phyloP scores from a whole-genome alignment of 92 coral and sea anemone species.

The Siderastrea siderea region DNA sequence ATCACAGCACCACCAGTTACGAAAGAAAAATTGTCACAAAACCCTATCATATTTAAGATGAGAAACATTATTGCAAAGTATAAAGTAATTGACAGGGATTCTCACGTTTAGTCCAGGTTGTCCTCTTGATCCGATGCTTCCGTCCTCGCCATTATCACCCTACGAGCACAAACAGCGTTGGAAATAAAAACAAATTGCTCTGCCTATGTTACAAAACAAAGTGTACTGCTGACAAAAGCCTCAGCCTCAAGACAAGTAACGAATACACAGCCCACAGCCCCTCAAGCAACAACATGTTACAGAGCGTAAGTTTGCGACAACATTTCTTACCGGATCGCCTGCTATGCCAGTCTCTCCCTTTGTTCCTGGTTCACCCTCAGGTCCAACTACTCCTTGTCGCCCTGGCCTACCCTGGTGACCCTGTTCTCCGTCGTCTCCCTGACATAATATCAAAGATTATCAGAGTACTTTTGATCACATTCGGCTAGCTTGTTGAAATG shows the following conservation, averaged over 20 bases:
- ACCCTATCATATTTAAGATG: too few species aligned
- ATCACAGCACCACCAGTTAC: too few species aligned
- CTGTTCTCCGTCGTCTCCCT: slow-evolving; percentile 36
- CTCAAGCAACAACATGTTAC: not conserved
- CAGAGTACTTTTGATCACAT: too few species aligned
- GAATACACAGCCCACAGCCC: too few species aligned
- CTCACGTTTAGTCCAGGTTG: slow-evolving; percentile 20
- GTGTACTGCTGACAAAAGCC: too few species aligned
- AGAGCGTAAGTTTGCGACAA: not conserved
- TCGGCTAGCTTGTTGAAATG: too few species aligned
- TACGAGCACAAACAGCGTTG: not conserved
- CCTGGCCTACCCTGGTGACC: slow-evolving; percentile 28
- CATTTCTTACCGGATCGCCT: slow-evolving; percentile 37
- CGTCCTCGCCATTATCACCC: slow-evolving; percentile 20
- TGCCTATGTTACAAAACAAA: too few species aligned
- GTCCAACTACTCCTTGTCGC: slow-evolving; percentile 6
- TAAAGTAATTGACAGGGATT: not conserved
- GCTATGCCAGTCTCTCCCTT: slow-evolving; percentile 27
- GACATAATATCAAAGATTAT: not conserved
- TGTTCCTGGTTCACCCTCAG: slow-evolving; percentile 29
- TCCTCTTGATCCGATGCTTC: slow-evolving; percentile 22
- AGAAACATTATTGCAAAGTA: too few species aligned
- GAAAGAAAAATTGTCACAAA: too few species aligned
- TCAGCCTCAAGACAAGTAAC: too few species aligned
- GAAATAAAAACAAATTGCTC: too few species aligned